phyloP scores from a whole-genome alignment of 2,797 vertebrate species.

The Crenichthys baileyi region DNA sequence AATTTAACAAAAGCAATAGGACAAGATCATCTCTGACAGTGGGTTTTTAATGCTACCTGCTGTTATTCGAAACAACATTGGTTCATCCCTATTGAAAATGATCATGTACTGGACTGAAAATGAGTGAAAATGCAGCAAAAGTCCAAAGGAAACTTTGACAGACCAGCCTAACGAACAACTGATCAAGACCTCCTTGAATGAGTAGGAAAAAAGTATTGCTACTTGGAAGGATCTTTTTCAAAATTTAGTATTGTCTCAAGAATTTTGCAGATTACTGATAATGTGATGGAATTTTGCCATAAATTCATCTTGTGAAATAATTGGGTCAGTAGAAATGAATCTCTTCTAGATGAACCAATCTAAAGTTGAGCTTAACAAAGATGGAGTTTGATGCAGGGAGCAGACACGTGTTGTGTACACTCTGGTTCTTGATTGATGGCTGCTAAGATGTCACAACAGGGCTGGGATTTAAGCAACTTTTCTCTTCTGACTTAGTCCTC shows the following conservation, averaged over 20 bases:
- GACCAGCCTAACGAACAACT: too few species aligned
- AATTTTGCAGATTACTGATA: not conserved
- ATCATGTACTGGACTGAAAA: not conserved
- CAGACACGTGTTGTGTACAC: slow-evolving; percentile 45
- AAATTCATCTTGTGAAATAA: slow-evolving; percentile 16
- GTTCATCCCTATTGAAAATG: not conserved
- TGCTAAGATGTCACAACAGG: slow-evolving; percentile 25
- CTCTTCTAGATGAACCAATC: slow-evolving; percentile 44
- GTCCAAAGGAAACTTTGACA: too few species aligned
- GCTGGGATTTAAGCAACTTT: slow-evolving; percentile 16
- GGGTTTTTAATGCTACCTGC: not conserved
- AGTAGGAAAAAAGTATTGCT: too few species aligned
- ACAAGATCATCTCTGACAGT: not conserved
- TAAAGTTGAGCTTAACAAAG: slow-evolving; percentile 26
- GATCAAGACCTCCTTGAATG: too few species aligned
- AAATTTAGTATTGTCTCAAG: not conserved
- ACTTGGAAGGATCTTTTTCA: not conserved
- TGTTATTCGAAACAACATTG: not conserved
- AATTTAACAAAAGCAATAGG: not conserved
- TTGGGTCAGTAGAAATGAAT: slow-evolving; percentile 23
- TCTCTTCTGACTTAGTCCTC: slow-evolving; percentile 25
- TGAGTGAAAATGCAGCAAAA: not conserved
- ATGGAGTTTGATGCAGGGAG: slow-evolving; percentile 30
- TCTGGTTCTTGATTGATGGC: slow-evolving; percentile 53
- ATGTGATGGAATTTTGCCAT: not conserved